phyloP scores from a whole-genome alignment of 2,888 invertebrate species.

The Capitulum mitella region DNA sequence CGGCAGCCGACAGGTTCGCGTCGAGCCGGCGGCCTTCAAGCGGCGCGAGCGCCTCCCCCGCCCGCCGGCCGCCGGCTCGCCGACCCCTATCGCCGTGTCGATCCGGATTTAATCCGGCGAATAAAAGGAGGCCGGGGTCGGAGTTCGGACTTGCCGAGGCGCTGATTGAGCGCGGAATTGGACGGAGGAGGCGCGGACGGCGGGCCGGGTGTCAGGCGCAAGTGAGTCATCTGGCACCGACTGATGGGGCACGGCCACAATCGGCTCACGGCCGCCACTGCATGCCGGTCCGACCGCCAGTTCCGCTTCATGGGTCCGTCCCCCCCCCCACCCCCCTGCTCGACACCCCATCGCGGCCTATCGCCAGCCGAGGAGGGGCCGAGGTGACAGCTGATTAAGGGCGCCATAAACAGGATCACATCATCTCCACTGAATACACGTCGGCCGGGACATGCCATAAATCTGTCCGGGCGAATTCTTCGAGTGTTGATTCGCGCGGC shows the following conservation, averaged over 20 bases:
- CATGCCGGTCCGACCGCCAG: no score
- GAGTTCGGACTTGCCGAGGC: neutral
- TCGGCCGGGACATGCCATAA: neutral
- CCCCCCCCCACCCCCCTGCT: no score
- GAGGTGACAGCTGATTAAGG: constrained; percentile 3
- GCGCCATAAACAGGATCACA: constrained; percentile 3
- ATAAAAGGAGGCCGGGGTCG: neutral
- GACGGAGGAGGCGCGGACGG: neutral
- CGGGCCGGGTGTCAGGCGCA: no score
- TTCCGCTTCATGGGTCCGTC: no score
- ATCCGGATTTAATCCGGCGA: neutral
- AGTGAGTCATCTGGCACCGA: no score
- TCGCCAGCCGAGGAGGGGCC: neutral
- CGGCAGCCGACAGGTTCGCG: neutral
- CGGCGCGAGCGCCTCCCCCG: neutral
- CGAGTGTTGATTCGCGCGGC: neutral
- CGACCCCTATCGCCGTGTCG: neutral
- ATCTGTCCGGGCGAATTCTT: neutral
- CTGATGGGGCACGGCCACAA: no score
- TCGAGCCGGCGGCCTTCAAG: neutral
- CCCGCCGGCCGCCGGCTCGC: no score
- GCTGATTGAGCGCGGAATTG: neutral
- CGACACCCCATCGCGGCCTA: no score
- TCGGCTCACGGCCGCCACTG: no score
- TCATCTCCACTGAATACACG: constrained; percentile 11